These are phyloP conservation scores for Micrastur ruficollis DNA, from an alignment of 2,797 vertebrate species.

Conservation along the genomic window DNA sequence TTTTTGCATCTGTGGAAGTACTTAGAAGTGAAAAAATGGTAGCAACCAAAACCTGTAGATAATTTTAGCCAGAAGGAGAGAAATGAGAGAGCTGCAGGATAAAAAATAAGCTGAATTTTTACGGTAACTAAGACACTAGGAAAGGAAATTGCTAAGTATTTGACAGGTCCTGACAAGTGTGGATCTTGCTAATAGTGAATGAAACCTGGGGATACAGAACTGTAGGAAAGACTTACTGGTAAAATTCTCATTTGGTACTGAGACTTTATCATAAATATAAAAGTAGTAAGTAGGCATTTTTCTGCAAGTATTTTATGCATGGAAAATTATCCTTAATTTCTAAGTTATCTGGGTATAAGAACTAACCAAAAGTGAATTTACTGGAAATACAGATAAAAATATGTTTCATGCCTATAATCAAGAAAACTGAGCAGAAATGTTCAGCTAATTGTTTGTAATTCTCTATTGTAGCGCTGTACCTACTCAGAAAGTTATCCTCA, in stretches of 20 bases:
- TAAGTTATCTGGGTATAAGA: constrained; percentile 3
- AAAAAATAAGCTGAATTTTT: background rate
- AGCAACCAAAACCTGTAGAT: background rate
- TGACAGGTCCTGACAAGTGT: background rate
- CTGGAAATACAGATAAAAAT: constrained; percentile 42
- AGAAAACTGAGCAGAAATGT: constrained; percentile 34
- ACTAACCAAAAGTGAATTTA: constrained; percentile 6
- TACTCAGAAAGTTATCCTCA: background rate
- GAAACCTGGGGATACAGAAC: background rate
- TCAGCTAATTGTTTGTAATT: constrained; percentile 27
- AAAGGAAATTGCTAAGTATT: constrained; percentile 17
- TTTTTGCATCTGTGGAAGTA: background rate
- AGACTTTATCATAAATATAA: background rate
- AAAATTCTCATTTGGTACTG: constrained; percentile 7
- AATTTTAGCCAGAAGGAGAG: background rate
- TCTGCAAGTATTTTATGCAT: background rate
- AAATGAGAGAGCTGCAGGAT: background rate
- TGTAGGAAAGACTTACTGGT: background rate
- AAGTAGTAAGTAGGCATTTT: background rate
- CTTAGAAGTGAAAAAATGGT: background rate
- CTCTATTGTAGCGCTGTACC: background rate
- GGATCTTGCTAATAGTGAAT: background rate
- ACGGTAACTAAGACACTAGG: background rate
- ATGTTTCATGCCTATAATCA: background rate
- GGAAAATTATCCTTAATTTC: constrained; percentile 8